phyloP scores from a whole-genome alignment of 2,797 vertebrate genomes.

The Onychomys torridus region DNA sequence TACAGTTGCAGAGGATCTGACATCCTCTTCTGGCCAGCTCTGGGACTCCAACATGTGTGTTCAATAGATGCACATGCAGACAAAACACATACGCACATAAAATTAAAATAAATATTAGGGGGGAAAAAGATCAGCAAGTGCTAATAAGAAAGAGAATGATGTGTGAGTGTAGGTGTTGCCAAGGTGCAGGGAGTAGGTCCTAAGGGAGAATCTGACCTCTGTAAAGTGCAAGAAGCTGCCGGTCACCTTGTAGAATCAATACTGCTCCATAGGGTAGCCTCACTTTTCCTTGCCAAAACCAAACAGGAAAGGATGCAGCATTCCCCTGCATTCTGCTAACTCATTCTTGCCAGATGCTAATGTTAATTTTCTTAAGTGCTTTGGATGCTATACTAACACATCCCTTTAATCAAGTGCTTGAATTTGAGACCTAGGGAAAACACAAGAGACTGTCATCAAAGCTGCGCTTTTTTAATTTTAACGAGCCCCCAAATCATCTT shows the following conservation, averaged over 20 bases:
- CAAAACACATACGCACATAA: neutral
- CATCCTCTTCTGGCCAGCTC: neutral
- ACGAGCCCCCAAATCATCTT: slow-evolving; percentile 37
- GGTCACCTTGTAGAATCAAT: slow-evolving; percentile 30
- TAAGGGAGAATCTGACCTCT: no score
- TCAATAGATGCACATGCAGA: neutral
- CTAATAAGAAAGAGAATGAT: neutral
- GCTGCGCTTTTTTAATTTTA: slow-evolving; percentile 43
- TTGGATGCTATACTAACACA: slow-evolving; percentile 50
- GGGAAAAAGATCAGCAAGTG: neutral
- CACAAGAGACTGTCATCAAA: slow-evolving; percentile 56
- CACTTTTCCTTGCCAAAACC: slow-evolving; percentile 51
- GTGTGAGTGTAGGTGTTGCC: neutral
- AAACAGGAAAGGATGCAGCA: slow-evolving; percentile 2
- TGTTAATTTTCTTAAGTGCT: slow-evolving; percentile 72
- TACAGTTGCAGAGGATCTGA: neutral
- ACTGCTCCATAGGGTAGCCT: neutral
- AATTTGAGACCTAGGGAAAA: slow-evolving; percentile 62
- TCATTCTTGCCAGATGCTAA: slow-evolving; percentile 28
- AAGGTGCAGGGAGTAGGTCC: neutral
- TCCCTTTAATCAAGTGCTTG: slow-evolving; percentile 54
- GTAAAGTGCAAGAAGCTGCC: neutral
- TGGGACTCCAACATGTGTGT: neutral
- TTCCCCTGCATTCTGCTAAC: neutral
- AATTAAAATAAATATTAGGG: neutral